Conservation (phyloP, 37 sponge, comb jelly and placozoan species). For the Spongilla lacustris region DNA sequence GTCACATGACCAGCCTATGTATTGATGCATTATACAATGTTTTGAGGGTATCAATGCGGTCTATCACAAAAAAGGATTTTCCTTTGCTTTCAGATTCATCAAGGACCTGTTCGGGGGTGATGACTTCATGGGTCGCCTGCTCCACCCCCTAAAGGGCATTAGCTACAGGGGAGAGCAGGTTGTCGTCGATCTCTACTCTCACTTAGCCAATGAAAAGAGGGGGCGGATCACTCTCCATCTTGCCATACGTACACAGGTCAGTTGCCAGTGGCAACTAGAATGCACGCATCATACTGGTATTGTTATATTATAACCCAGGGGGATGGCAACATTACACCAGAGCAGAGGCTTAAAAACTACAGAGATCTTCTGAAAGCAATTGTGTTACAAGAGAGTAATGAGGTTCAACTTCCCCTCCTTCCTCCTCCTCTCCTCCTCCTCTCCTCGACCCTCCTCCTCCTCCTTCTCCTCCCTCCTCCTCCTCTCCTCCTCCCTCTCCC, state of each 20-base stretch:
- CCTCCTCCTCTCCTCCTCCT: no score
- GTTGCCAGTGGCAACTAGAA: not conserved
- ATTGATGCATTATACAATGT: no score
- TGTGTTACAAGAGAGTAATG: not conserved
- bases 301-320: not conserved
- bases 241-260: not conserved
- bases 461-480: no score
- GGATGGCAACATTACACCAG: not conserved
- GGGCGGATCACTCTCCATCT: slow-evolving; percentile 21
- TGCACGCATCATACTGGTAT: not conserved
- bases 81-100: not conserved
- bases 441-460: no score
- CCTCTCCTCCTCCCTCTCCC: no score
- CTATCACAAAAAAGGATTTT: not conserved
- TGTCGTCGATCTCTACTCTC: slow-evolving; percentile 38
- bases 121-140: slow-evolving; percentile 68
- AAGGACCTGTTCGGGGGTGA: slow-evolving; percentile 40
- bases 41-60: no score
- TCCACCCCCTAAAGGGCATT: slow-evolving; percentile 41
- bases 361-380: not conserved
- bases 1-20: not conserved
- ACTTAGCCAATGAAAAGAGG: slow-evolving; percentile 37
- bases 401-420: not conserved
- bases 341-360: not conserved
- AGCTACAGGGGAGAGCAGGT: slow-evolving; percentile 20